phyloP scores from a whole-genome alignment of 2,797 vertebrate genomes.

The Clarias laeviceps region DNA sequence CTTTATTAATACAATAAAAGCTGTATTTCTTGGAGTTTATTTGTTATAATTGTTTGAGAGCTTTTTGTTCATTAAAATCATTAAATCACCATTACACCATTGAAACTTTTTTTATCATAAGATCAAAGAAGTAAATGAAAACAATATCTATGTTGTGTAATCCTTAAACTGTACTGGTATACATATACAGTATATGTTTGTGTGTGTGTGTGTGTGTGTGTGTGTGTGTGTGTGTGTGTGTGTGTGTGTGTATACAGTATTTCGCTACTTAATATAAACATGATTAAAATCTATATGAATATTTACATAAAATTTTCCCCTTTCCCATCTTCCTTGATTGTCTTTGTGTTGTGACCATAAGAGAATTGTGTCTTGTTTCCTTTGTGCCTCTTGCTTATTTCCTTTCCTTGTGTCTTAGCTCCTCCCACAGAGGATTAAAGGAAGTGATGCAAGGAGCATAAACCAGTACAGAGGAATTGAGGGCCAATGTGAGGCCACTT shows the following conservation, averaged over 20 bases:
- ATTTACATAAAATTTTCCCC: not conserved
- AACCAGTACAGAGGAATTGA: constrained; percentile 8
- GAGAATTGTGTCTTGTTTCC: constrained; percentile 5
- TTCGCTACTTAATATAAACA: not conserved
- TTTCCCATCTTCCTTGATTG: not conserved
- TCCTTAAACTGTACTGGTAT: not conserved
- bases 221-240: no score
- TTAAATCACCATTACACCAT: not conserved
- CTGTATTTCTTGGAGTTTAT: not conserved
- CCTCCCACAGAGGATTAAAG: not conserved
- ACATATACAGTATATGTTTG: no score
- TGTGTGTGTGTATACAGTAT: no score
- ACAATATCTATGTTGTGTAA: not conserved
- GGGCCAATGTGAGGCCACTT: constrained; percentile 10
- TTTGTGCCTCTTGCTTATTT: constrained; percentile 4
- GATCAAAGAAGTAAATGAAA: not conserved
- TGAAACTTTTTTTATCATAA: not conserved
- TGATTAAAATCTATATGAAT: not conserved
- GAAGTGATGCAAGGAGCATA: constrained; percentile 18
- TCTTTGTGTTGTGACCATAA: not conserved
- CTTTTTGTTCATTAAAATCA: not conserved
- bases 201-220: no score
- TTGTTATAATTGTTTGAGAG: not conserved
- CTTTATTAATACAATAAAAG: not conserved
- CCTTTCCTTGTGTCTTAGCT: constrained; percentile 14